These are phyloP conservation scores for Timema cristinae DNA, from an alignment of 2,888 invertebrate species.

Conservation along the genomic window DNA sequence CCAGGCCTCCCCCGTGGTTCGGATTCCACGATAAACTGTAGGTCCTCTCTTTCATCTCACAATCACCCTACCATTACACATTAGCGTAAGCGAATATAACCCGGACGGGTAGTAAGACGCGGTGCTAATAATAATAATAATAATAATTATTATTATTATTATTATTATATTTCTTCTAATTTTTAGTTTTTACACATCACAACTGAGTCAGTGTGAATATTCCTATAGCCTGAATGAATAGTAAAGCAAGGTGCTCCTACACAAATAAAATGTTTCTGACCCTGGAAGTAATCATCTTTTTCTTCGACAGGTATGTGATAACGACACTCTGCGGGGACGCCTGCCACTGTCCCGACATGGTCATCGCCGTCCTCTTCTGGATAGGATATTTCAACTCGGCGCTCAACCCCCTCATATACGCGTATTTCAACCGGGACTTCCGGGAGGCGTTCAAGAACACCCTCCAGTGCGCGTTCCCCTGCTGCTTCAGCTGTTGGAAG, in stretches of 20 bases:
- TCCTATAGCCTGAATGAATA: neutral
- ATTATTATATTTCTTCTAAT: slow-evolving; percentile 11
- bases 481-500: slow-evolving; percentile 65
- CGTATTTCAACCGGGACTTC: slow-evolving; percentile 95
- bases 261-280: slow-evolving; percentile 11
- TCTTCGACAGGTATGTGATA: slow-evolving; percentile 69
- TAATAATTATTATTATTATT: slow-evolving; percentile 13
- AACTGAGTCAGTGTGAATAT: neutral
- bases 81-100: no score
- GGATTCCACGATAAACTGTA: no score
- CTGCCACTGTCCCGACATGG: slow-evolving; percentile 62
- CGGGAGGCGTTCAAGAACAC: slow-evolving; percentile 94
- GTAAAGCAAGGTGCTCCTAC: neutral
- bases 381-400: slow-evolving; percentile 97
- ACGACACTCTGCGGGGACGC: slow-evolving; percentile 75
- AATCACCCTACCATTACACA: no score
- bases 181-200: neutral
- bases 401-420: slow-evolving; percentile 91
- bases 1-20: no score
- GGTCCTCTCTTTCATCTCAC: no score
- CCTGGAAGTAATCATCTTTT: neutral
- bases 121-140: no score
- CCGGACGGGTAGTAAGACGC: no score
- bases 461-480: slow-evolving; percentile 78
- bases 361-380: slow-evolving; percentile 77